These are phyloP conservation scores for Drosophila pseudoananassae DNA, from an alignment of 1,140 invertebrate genomes.

Conservation along the genomic window DNA sequence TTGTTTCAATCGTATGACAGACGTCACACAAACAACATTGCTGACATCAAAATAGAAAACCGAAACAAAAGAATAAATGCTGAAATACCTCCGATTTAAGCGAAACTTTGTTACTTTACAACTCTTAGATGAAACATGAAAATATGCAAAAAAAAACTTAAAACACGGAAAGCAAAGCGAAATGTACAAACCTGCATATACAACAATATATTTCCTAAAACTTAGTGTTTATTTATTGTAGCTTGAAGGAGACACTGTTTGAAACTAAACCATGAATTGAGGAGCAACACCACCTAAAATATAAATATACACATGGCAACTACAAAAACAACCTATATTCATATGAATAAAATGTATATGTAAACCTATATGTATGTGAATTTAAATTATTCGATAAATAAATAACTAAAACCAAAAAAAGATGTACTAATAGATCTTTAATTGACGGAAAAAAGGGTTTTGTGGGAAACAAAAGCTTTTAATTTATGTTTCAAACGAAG, in stretches of 20 bases:
- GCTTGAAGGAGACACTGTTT: constrained; percentile 25
- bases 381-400: constrained; percentile 57
- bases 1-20: constrained; percentile 27
- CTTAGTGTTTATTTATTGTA: constrained; percentile 48
- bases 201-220: constrained; percentile 44
- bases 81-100: constrained; percentile 71
- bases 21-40: constrained; percentile 37
- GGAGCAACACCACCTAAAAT: constrained; percentile 45
- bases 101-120: constrained; percentile 44
- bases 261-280: constrained; percentile 22
- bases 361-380: constrained; percentile 57
- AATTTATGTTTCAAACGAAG: no score
- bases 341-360: constrained; percentile 47
- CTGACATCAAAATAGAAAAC: constrained; percentile 30
- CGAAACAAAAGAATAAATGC: constrained; percentile 54
- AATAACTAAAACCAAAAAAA: constrained; percentile 29
- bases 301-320: constrained; percentile 38
- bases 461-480: neutral
- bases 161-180: constrained; percentile 20
- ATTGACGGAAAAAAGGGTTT: neutral
- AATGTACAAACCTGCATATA: constrained; percentile 46
- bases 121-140: constrained; percentile 13
- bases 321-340: constrained; percentile 40
- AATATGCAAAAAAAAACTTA: constrained; percentile 14
- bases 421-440: neutral